Base-by-base conservation (phyloP, 2,113 vertebrate species). In the Pterocles gutturalis region DNA sequence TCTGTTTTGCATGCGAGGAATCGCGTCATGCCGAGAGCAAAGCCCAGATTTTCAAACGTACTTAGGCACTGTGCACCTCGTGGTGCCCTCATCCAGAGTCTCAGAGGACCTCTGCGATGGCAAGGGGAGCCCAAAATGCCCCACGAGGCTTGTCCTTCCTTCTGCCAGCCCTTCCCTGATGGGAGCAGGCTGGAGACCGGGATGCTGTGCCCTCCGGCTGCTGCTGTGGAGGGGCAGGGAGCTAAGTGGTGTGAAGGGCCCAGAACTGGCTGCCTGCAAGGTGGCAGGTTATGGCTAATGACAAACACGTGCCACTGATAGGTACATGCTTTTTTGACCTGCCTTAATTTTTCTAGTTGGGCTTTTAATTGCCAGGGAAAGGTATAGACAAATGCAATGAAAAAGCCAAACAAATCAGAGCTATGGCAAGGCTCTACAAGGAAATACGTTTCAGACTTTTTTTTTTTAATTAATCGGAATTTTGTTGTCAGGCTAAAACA, bases 401-500 rank as follows among this genome's bases (percentile, higher is more conserved):
- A 71, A 86, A 90, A 71, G 25, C 80, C 46, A 84, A 53, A 46
- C 36, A 96, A 87, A 91, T 76, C 43, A 67, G 80, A 96, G 77
- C 73, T 90, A 16, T 69, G 86, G 29, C 48, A 71, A 67, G 45
- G 64, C 73, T 95, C 67, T 97, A 54, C 86, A 96, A 96, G 94
- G 69, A 97, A 94, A 96, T 95, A 90, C 15, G 22, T 76, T 96
- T 97, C 83, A 89, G 70, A 62, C 16, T 19, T 84, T 92, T 75
- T 90, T 67, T 66, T 87, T 83, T 93, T 83, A 97, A 98, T 97
- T 98, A 97, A 97, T 97, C 51, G 93, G 76, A 89, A 92, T 97
- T 97, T 97, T 97, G 97, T 95, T 93, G 94, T 96, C 72, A 91
- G 95, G 96, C 95, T 98, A 97, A 98, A 98, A 95, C 41, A 76